Evolutionary conservation across 2,888 invertebrate species (phyloP).

Genomic region (Hydriomena furcata): DNA sequence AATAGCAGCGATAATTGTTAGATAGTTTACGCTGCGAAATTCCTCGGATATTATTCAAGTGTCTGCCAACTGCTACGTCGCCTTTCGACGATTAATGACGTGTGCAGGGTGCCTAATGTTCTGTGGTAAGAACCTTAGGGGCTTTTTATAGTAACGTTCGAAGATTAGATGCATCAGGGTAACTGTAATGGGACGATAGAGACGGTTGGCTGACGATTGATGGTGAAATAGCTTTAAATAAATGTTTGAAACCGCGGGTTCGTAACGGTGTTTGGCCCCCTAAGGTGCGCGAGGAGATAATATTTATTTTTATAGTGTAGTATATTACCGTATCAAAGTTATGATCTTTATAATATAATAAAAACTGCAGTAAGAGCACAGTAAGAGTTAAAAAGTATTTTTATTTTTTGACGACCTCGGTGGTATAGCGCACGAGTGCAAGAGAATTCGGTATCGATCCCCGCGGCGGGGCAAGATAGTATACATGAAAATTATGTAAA

Average conservation of each 20-base stretch:
- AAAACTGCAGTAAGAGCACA: too few species aligned
- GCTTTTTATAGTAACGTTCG: constrained; percentile 20
- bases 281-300: not conserved
- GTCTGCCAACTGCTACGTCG: constrained; percentile 52
- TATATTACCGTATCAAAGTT: not conserved
- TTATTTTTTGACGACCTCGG: too few species aligned
- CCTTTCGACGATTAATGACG: constrained; percentile 49
- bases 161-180: constrained; percentile 25
- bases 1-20: constrained; percentile 1
- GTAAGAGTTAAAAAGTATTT: too few species aligned
- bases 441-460: too few species aligned
- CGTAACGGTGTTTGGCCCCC: not conserved
- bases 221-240: constrained; percentile 1
- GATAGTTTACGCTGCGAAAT: constrained; percentile 8
- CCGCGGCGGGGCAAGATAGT: too few species aligned
- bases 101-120: constrained; percentile 33
- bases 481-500: too few species aligned
- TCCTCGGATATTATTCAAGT: constrained; percentile 20
- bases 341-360: too few species aligned
- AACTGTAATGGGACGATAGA: constrained; percentile 16
- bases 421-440: too few species aligned
- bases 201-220: constrained; percentile 9
- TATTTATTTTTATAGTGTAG: not conserved
- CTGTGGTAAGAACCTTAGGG: constrained; percentile 17
- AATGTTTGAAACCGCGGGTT: not conserved